Base-by-base conservation (phyloP, 2,888 invertebrate species). In the Epinotia ramella region DNA sequence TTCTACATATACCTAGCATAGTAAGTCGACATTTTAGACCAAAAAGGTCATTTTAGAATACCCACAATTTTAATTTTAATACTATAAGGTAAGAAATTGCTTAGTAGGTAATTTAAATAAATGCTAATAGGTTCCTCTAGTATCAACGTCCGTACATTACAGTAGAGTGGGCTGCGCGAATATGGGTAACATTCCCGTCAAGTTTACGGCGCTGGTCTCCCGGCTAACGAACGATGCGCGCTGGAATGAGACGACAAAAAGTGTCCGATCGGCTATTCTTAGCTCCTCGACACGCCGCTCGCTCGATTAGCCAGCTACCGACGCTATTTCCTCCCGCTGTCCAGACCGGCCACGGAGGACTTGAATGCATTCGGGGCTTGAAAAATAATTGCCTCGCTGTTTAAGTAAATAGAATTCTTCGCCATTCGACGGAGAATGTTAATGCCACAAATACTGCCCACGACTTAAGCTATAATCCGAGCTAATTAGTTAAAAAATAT, bases 181-280 rank as follows among this genome's bases (percentile, higher is more conserved):
- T 84, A 86, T 84, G 84, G 85, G 78, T 81, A 82, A 80, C 83
- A 83, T 83, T 84, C 83, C 82, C 80, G 79, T 80, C 78, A 81
- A 81, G 84, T 86, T 83, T 84, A 84, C 76, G 78, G 78, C 76
- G 73, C 79, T 79, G 81, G 82, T 83, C 84, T 82, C 80, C 73
- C 83, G 78, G 81, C 83, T 86, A 87, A 87, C 86, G 84, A 88
- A 88, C 84, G 83, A 79, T 79, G 81, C 80, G 78, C 77, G 77
- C 77, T 75, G 86, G 87, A 87, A 88, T 88, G 87, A 83, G 79
- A 82, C 80, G 83, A 86, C 86, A 91, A 91, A 91, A 92, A 91
- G 84, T 85, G 80, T 84, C 80, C 84, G 81, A 86, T 85, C 86
- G 83, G 83, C 87, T 89, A 89, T 89, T 89, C 89, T 87, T 86